Evolutionary conservation across 2,113 vertebrate species (phyloP), one percentile per base, ranked within the genome.

Genomic region (Girardinichthys multiradiatus): DNA sequence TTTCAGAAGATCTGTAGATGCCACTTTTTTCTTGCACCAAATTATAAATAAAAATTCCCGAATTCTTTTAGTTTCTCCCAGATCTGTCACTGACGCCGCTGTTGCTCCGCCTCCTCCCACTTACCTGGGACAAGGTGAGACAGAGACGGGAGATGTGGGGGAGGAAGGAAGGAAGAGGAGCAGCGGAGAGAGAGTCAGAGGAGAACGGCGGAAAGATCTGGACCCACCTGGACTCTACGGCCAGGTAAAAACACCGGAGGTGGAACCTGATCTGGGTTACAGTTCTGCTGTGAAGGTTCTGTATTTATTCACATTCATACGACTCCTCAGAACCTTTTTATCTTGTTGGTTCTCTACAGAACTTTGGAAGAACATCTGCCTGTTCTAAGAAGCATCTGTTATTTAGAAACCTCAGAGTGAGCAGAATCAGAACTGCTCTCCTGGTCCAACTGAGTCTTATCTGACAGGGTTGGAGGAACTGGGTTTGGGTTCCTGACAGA

Each of bases 121-220:
- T 21, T 70, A 63, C 70, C 84, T 84, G 81, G 37, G 21, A 70
- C 68, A 57, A 84, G 81, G 74, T 85, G 77, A 86, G 77, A 71
- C 74, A 27, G 42, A 54, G 73, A 75, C 0, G 57, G 67, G 63
- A 0, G 10, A 70, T 69, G 70, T 59, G 72, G 80, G 78, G 74
- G 81, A 74, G 54, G 37, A 79, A 57, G 73, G 80, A 75, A n/a
- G 72, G 51, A 68, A 68, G 28, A 57, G 14, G 27, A 51, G 42
- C n/a, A 57, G 79, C 45, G 67, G 68, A 74, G 31, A 62, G 30
- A 51, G 31, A 62, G 59, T 31, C 19, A 2, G 62, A 68, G 70
- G 63, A 85, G 74, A 76, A 27, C 60, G 4, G 27, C 74, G 57
- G 58, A 66, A 66, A 57, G 48, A 82, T 6, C 54, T 69, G 64